These are phyloP conservation scores for Nomada fucata DNA, from an alignment of 2,888 invertebrate genomes.

Conservation along the genomic window DNA sequence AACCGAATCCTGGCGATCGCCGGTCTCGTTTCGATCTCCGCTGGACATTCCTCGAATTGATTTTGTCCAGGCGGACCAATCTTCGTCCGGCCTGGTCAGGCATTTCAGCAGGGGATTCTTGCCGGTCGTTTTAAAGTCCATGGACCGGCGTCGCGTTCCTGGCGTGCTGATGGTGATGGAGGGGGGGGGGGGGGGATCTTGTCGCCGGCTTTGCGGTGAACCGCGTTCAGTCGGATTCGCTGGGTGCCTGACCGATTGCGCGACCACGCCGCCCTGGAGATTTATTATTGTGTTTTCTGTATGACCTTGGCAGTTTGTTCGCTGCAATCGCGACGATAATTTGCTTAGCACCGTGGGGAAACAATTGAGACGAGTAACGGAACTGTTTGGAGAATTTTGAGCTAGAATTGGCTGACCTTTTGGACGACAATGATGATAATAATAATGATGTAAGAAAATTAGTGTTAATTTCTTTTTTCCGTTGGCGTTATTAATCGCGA, in stretches of 20 bases:
- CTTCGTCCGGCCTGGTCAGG: conserved; percentile 27
- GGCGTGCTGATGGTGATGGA: too few species aligned
- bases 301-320: neutral
- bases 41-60: conserved; percentile 50
- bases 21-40: conserved; percentile 33
- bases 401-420: too few species aligned
- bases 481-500: too few species aligned
- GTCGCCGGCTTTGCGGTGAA: conserved; percentile 52
- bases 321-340: too few species aligned
- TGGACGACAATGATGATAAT: too few species aligned
- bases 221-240: conserved; percentile 40
- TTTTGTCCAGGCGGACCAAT: conserved; percentile 31
- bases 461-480: too few species aligned
- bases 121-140: neutral
- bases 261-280: conserved; percentile 7
- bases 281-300: conserved; percentile 36
- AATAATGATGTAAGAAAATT: too few species aligned
- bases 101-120: conserved; percentile 26
- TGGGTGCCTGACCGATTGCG: conserved; percentile 44
- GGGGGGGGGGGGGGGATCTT: conserved; percentile 49
- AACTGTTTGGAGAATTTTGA: too few species aligned
- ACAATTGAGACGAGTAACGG: too few species aligned
- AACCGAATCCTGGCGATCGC: conserved; percentile 61
- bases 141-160: neutral
- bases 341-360: too few species aligned